Evolutionary conservation across 2,888 invertebrate species (phyloP).

Genomic region (Tenthredo scrophulariae): DNA sequence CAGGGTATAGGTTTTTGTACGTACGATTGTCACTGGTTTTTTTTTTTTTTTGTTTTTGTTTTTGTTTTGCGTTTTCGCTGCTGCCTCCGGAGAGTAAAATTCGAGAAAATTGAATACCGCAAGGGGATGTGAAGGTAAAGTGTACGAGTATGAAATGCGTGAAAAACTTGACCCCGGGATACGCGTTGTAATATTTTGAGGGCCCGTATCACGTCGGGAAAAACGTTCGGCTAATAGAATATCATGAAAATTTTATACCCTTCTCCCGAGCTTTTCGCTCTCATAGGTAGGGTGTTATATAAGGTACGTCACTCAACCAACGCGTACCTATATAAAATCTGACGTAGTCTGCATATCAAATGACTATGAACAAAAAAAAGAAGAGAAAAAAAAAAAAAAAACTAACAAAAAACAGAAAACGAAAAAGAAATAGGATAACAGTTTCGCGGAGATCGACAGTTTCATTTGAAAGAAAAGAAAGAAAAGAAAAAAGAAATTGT

Average conservation of each 20-base stretch:
- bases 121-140: too few relatives aligned
- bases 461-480: neutral
- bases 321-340: constrained; percentile 52
- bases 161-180: neutral
- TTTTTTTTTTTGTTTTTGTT: too few relatives aligned
- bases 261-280: constrained; percentile 66
- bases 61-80: too few relatives aligned
- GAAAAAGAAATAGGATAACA: neutral
- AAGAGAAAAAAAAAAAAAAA: constrained; percentile 32
- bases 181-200: constrained; percentile 9
- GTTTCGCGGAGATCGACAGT: too few relatives aligned
- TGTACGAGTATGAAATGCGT: too few relatives aligned
- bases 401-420: neutral
- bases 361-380: constrained; percentile 46
- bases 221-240: constrained; percentile 75
- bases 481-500: too few relatives aligned
- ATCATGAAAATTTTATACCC: constrained; percentile 78
- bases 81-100: too few relatives aligned
- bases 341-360: constrained; percentile 74
- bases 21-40: too few relatives aligned
- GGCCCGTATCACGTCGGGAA: constrained; percentile 66
- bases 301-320: constrained; percentile 74
- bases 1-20: too few relatives aligned
- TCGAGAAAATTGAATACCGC: too few relatives aligned
- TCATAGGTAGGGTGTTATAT: neutral